Conservation (phyloP, 2,113 vertebrate genomes). For the Psittacara wagleri region DNA sequence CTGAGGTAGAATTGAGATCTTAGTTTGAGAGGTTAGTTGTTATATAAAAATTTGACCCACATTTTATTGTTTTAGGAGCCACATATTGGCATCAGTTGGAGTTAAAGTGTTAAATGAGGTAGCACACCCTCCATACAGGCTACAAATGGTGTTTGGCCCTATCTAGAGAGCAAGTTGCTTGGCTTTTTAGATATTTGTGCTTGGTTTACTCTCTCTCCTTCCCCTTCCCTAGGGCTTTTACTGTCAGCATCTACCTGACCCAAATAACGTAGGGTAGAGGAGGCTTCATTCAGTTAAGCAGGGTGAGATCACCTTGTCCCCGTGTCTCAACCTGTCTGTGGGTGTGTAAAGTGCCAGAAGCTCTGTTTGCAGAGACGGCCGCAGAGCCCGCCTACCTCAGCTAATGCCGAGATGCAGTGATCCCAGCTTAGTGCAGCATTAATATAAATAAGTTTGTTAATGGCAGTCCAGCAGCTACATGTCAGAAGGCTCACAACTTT, state of each 20-base stretch:
- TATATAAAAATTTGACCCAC: neutral
- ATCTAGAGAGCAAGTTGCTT: neutral
- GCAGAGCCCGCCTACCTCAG: neutral
- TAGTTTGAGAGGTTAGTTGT: conserved; percentile 21
- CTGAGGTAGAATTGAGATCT: conserved; percentile 1
- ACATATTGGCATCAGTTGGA: neutral
- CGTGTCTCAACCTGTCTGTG: neutral
- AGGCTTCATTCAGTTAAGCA: neutral
- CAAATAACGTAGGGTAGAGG: neutral
- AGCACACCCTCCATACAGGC: neutral
- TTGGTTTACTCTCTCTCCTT: neutral
- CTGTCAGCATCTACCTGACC: conserved; percentile 34
- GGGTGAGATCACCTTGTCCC: conserved; percentile 6
- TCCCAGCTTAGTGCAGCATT: conserved; percentile 11
- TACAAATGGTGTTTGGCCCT: neutral
- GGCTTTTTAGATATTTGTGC: neutral
- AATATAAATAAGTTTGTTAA: conserved; percentile 11
- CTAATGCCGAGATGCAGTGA: conserved; percentile 7
- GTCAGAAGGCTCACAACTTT: conserved; percentile 48
- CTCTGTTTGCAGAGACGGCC: neutral
- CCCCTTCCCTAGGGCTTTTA: neutral
- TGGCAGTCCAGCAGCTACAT: conserved; percentile 8
- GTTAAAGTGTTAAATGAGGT: neutral
- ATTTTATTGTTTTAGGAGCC: neutral
- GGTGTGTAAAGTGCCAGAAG: neutral